phyloP scores from a whole-genome alignment of 92 coral and sea anemone species.

The Chrysogorgia sp. region DNA sequence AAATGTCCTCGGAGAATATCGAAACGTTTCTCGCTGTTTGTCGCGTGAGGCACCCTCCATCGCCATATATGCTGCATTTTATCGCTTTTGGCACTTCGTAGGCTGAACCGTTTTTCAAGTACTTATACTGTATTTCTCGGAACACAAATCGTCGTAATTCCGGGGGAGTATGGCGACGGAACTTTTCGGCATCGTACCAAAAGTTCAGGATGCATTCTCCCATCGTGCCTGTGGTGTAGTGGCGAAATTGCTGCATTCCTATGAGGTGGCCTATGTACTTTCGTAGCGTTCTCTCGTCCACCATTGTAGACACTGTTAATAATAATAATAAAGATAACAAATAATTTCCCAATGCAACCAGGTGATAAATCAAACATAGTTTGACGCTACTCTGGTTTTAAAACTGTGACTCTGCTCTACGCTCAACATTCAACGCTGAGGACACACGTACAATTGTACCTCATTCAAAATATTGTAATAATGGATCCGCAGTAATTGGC shows the following conservation, averaged over 20 bases:
- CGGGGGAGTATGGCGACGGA: conserved; percentile 69
- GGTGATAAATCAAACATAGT: no score
- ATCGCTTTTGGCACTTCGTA: conserved; percentile 81
- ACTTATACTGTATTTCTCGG: conserved; percentile 88
- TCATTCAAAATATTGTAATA: no score
- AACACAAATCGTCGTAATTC: conserved; percentile 76
- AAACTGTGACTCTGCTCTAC: no score
- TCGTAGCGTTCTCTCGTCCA: conserved; percentile 32
- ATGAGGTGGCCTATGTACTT: conserved; percentile 63
- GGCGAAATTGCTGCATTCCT: conserved; percentile 75
- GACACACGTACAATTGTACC: no score
- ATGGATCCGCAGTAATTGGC: no score
- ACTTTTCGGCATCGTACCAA: conserved; percentile 91
- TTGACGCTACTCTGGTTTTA: no score
- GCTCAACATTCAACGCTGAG: no score
- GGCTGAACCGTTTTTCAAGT: conserved; percentile 76
- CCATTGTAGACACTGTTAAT: conserved; percentile 11
- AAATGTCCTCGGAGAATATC: conserved; percentile 74
- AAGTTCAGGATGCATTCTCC: conserved; percentile 73
- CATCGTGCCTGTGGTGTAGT: conserved; percentile 73
- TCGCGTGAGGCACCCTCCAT: conserved; percentile 1
- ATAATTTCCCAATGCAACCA: no score
- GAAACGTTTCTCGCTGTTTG: conserved; percentile 48
- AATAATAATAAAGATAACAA: background rate
- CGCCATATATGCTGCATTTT: conserved; percentile 83